phyloP scores from a whole-genome alignment of 1,140 invertebrate genomes.

The Prorops nasuta region DNA sequence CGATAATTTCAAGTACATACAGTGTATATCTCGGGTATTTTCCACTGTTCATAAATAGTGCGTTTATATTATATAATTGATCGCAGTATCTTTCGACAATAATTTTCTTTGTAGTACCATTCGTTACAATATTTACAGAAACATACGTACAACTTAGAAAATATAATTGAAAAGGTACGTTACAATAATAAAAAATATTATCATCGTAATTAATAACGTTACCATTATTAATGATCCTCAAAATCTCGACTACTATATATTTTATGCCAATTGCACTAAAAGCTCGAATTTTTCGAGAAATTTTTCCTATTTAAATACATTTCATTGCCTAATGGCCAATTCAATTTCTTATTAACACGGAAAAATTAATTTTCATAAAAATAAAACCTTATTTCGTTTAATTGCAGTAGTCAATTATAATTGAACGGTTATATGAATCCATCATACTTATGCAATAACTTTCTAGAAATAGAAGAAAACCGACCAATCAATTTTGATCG shows the following conservation, averaged over 20 bases:
- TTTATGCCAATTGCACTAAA: conserved; percentile 39
- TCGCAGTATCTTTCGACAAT: conserved; percentile 26
- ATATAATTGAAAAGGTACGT: conserved; percentile 20
- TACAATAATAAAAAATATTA: conserved; percentile 9
- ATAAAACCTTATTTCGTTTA: no score
- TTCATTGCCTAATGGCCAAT: no score
- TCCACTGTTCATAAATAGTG: conserved; percentile 31
- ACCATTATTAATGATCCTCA: neutral
- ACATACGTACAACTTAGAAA: conserved; percentile 43
- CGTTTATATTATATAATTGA: conserved; percentile 34
- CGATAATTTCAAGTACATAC: neutral
- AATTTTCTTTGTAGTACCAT: conserved; percentile 31
- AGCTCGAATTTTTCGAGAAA: no score
- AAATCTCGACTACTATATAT: conserved; percentile 7
- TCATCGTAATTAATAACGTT: neutral
- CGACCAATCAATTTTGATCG: no score
- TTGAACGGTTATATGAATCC: no score
- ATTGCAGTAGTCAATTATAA: no score
- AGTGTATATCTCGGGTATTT: conserved; percentile 2
- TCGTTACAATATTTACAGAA: conserved; percentile 52
- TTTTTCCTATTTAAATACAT: no score
- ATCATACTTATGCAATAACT: no score
- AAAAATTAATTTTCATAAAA: no score
- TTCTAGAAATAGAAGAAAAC: no score
- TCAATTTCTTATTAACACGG: no score